Evolutionary conservation across 2,888 invertebrate genomes (phyloP).

Genomic region (Maniola hyperantus): DNA sequence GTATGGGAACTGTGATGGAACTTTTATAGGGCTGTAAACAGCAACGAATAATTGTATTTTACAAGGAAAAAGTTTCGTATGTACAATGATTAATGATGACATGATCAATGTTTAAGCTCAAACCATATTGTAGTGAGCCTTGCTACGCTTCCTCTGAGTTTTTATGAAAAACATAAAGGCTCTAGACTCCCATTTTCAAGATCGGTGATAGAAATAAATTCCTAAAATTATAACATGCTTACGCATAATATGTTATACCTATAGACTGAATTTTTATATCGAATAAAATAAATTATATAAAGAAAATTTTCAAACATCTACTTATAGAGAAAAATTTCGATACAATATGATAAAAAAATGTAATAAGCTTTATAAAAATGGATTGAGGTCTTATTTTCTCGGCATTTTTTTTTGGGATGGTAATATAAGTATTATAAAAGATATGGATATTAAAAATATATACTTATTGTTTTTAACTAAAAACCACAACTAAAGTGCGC

Average conservation of each 20-base stretch:
- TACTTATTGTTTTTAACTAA: too few species aligned
- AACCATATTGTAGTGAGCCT: neutral
- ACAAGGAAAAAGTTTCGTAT: neutral
- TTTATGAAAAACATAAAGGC: neutral
- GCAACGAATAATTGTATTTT: slow-evolving; percentile 58
- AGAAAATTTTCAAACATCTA: neutral
- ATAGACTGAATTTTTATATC: slow-evolving; percentile 1
- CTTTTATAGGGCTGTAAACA: slow-evolving; percentile 72
- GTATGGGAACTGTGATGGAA: slow-evolving; percentile 57
- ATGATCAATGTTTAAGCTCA: neutral
- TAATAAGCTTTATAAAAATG: too few species aligned
- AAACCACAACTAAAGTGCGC: too few species aligned
- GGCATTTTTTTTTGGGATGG: too few species aligned
- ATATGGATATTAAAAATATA: too few species aligned
- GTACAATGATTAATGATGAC: neutral
- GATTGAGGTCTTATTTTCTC: too few species aligned
- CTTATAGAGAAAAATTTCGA: neutral
- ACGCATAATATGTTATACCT: too few species aligned
- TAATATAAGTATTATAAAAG: too few species aligned
- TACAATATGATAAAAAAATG: too few species aligned
- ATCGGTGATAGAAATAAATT: neutral
- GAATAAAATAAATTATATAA: neutral
- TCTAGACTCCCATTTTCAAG: neutral
- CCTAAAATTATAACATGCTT: neutral
- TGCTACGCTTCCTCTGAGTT: too few species aligned